phyloP scores from a whole-genome alignment of 1,140 invertebrate genomes.

The Heliconius congener region DNA sequence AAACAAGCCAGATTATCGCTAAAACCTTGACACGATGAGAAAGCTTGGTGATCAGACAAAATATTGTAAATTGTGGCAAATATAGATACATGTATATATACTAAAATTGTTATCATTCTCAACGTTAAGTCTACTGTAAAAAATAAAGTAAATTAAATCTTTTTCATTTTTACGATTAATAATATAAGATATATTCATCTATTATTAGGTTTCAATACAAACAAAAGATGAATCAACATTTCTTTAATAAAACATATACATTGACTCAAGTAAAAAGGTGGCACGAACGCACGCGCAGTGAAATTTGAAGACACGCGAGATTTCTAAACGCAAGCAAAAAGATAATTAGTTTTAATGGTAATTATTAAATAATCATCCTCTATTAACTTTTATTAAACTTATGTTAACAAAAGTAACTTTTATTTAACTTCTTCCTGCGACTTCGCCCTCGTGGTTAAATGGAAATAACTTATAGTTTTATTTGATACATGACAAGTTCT shows the following conservation, averaged over 20 bases:
- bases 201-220: too few relatives aligned
- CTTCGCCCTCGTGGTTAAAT: too few relatives aligned
- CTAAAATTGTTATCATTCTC: too few relatives aligned
- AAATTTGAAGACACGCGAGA: slow-evolving; percentile 24
- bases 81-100: too few relatives aligned
- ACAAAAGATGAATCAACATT: neutral
- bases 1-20: slow-evolving; percentile 31
- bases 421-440: too few relatives aligned
- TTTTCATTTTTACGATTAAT: too few relatives aligned
- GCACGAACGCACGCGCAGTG: slow-evolving; percentile 15
- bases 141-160: too few relatives aligned
- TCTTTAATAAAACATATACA: neutral
- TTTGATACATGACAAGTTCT: too few relatives aligned
- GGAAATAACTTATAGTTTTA: too few relatives aligned
- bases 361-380: neutral
- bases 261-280: neutral
- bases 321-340: slow-evolving; percentile 27
- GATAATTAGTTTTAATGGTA: neutral
- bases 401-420: neutral
- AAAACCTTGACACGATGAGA: slow-evolving; percentile 33
- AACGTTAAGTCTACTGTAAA: too few relatives aligned
- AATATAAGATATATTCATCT: too few relatives aligned
- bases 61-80: too few relatives aligned
- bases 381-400: neutral
- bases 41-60: neutral